Conservation (phyloP, 2,797 vertebrate species). For the Galagoides demidoff region DNA sequence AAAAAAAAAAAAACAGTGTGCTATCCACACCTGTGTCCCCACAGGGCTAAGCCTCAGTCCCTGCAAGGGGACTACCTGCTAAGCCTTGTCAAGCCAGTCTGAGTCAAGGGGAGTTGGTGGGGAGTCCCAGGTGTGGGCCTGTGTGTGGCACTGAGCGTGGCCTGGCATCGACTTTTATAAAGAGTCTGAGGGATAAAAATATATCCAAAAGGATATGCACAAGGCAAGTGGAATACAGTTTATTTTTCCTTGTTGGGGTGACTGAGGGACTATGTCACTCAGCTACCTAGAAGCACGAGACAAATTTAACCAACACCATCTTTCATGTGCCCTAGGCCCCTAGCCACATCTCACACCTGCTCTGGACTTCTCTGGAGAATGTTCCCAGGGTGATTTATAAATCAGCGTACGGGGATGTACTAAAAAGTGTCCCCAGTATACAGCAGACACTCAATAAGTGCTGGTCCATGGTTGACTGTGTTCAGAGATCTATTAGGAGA, state of each 20-base stretch:
- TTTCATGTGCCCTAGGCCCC: fast-evolving
- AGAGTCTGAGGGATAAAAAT: constrained; percentile 11
- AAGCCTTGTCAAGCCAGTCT: fast-evolving
- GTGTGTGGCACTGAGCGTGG: fast-evolving
- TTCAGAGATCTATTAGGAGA: background rate
- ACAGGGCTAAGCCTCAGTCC: background rate
- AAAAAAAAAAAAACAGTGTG: fast-evolving
- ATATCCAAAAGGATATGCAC: background rate
- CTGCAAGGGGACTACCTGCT: fast-evolving
- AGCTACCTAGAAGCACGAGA: background rate
- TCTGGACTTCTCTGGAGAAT: no score
- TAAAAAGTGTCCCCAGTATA: background rate
- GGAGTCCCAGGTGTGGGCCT: background rate
- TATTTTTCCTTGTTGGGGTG: background rate
- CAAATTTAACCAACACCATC: background rate
- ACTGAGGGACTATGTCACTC: background rate
- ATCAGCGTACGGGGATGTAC: no score
- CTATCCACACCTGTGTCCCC: background rate
- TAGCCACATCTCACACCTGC: background rate
- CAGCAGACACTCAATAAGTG: background rate
- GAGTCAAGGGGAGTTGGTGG: fast-evolving
- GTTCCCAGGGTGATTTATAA: background rate
- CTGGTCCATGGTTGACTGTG: background rate
- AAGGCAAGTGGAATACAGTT: background rate
- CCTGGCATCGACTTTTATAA: background rate